Evolutionary conservation across 2,888 invertebrate genomes (phyloP).

Genomic region (Apamea anceps): DNA sequence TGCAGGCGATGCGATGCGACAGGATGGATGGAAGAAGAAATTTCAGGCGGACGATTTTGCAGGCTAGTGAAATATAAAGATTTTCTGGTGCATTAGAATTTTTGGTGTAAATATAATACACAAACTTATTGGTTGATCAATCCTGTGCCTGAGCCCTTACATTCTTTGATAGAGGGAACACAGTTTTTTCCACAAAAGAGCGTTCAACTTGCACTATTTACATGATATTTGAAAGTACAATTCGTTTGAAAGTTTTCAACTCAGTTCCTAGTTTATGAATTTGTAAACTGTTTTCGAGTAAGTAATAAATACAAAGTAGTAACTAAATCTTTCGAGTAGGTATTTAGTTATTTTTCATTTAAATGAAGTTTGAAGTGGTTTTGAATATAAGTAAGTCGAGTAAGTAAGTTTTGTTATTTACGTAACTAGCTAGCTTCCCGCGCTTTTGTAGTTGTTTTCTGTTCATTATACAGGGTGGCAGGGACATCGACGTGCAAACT

Average conservation of each 20-base stretch:
- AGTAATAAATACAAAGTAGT: slow-evolving; percentile 34
- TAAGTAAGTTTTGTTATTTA: slow-evolving; percentile 4
- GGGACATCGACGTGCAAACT: too few relatives aligned
- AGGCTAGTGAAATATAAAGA: too few relatives aligned
- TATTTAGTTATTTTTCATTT: slow-evolving; percentile 36
- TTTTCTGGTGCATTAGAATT: too few relatives aligned
- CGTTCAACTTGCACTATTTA: slow-evolving; percentile 20
- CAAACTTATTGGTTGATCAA: too few relatives aligned
- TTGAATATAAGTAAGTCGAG: slow-evolving; percentile 1
- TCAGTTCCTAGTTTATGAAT: slow-evolving; percentile 37
- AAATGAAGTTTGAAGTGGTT: slow-evolving; percentile 26
- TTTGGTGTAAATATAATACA: too few relatives aligned
- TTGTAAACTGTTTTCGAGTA: slow-evolving; percentile 34
- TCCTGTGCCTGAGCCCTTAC: background rate
- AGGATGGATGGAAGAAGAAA: too few relatives aligned
- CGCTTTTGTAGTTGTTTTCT: background rate
- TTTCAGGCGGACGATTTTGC: too few relatives aligned
- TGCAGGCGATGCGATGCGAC: too few relatives aligned
- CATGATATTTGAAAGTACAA: slow-evolving; percentile 32
- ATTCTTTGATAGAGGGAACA: background rate
- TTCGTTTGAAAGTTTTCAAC: slow-evolving; percentile 32
- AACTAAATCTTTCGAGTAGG: background rate
- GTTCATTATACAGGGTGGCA: background rate
- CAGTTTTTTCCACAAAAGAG: slow-evolving; percentile 13
- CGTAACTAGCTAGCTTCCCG: background rate